Evolutionary conservation across 2,113 vertebrate species (phyloP), one percentile per base, ranked within the genome.

Genomic region (Probosciger aterrimus): DNA sequence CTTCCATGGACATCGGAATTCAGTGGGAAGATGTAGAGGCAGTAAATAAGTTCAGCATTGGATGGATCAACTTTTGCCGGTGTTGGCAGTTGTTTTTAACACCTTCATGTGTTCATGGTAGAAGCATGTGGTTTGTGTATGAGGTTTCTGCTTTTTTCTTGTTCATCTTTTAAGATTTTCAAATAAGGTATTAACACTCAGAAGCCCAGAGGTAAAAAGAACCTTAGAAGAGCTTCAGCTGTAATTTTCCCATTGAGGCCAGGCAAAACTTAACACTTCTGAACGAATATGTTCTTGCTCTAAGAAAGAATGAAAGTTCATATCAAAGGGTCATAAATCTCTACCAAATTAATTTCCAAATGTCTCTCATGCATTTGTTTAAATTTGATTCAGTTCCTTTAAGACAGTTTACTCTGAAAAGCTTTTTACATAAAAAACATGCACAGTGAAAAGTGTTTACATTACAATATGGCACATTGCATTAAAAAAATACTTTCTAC

Each of bases 321-420:
- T 4, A 6, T 88, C 44, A 55, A 82, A 93, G 41, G 37, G 57
- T 87, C 65, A 31, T 82, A 91, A 95, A 94, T 91, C 50, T 77
- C 59, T 63, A 70, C 70, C 46, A 92, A 82, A 82, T 71, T 91
- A n/a, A 80, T 92, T 91, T 93, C 70, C 65, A 92, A 73, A 74
- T 87, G 9, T 74, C 53, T 53, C 4, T 65, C 0, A 2, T 89
- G 57, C 18, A 6, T 68, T 13, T 92, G 60, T 86, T 88, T 96
- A 68, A 94, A 82, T 75, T 68, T 78, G 53, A 47, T 92, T 82
- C 65, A 25, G 7, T 82, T 84, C 62, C 77, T 63, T 94, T 91
- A 85, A 91, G 82, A 39, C 35, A 55, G 65, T 93, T 92, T 76
- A 82, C 35, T 94, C 39, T 80, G 44, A 81, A 92, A 94, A 88